phyloP scores from a whole-genome alignment of 2,113 vertebrate genomes.

The Rhodinocichla rosea region DNA sequence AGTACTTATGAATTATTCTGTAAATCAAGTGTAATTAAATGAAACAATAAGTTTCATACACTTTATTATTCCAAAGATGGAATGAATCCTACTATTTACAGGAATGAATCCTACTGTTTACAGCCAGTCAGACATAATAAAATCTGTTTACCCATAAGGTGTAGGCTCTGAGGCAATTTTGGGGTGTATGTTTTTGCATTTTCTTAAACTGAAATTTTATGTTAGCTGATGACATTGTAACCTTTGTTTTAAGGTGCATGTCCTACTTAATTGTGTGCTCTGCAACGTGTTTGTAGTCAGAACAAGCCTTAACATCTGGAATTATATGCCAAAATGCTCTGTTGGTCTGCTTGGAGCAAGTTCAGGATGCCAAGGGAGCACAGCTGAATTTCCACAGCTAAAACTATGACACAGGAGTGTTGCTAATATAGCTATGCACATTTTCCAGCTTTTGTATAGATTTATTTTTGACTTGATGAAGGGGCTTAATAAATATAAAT shows the following conservation, averaged over 20 bases:
- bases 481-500: not conserved
- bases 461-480: not conserved
- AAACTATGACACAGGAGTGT: not conserved
- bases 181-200: not conserved
- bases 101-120: not conserved
- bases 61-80: not conserved
- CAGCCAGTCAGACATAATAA: not conserved
- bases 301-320: not conserved
- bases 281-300: not conserved
- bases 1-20: not conserved
- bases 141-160: not conserved
- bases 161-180: not conserved
- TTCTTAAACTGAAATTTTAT: not conserved
- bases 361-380: not conserved
- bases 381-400: not conserved
- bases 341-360: not conserved
- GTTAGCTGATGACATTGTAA: not conserved
- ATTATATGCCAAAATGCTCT: not conserved
- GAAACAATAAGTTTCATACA: not conserved
- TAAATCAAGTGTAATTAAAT: not conserved
- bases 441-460: not conserved
- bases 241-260: not conserved
- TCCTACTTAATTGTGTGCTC: not conserved
- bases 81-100: not conserved
- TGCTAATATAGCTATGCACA: not conserved